phyloP scores from a whole-genome alignment of 2,888 invertebrate genomes.

The Phaedon cochleariae region DNA sequence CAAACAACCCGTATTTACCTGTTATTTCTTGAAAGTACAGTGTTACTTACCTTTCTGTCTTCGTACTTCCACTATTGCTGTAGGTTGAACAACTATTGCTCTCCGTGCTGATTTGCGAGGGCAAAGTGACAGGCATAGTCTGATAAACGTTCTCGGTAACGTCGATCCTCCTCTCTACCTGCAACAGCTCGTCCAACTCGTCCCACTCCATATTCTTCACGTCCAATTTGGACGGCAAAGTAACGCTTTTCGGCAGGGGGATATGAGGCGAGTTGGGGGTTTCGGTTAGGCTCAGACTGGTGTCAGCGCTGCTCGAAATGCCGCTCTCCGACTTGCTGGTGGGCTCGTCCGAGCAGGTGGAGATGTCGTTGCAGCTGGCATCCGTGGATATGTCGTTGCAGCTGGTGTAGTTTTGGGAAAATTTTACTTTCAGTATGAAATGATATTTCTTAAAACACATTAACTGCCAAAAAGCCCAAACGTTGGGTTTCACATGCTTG shows the following conservation, averaged over 20 bases:
- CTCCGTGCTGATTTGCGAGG: constrained; percentile 65
- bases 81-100: constrained; percentile 49
- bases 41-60: constrained; percentile 37
- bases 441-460: too few species aligned
- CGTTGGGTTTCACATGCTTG: too few species aligned
- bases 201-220: constrained; percentile 75
- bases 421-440: too few species aligned
- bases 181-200: constrained; percentile 74
- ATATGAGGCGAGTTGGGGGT: constrained; percentile 46
- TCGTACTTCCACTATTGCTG: constrained; percentile 42
- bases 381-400: constrained; percentile 58
- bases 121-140: constrained; percentile 74
- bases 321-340: constrained; percentile 45
- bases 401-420: too few species aligned
- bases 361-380: constrained; percentile 58
- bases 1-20: too few species aligned
- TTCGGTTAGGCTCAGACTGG: constrained; percentile 36
- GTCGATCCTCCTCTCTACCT: constrained; percentile 72
- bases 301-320: constrained; percentile 50
- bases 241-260: constrained; percentile 58
- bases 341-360: constrained; percentile 51
- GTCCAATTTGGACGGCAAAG: constrained; percentile 74
- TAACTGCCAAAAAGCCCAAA: too few species aligned
- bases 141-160: constrained; percentile 73
- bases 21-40: too few species aligned